Base-by-base conservation (phyloP, 2,888 invertebrate species). In the Dusona sp. region DNA sequence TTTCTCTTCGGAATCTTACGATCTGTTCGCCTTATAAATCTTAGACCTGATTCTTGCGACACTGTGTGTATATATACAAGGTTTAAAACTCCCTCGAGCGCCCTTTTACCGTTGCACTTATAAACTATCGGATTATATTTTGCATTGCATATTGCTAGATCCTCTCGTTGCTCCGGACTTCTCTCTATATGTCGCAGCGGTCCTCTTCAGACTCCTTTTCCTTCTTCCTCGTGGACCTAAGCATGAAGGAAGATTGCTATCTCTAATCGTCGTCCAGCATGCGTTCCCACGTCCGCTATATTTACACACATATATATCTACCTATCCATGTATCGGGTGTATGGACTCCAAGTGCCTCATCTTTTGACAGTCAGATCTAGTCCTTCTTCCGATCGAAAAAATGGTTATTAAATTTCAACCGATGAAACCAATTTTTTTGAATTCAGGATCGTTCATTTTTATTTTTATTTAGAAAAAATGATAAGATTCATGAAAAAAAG, bases 101-200 rank as follows among this genome's bases (percentile, higher is more conserved):
- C 85, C 65, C 68, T 79, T 83, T 86, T 86, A 86, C 80, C 86
- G 84, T 84, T 84, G 83, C 77, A 83, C 83, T 86, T 86, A 79
- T 83, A 86, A 86, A 84, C 83, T 78, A 86, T 61, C 78, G 86
- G 86, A 81, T 84, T 81, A 81, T 84, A 86, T 80, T 84, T 84
- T 73, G 25, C 80, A 74, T 67, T 48, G 48, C 45, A 42, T 19
- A 45, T 36, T 48, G 16, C 33, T 29, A 29, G 38, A 22, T 74
- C 78, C 57, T 82, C 78, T 33, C 70, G 48, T n/a, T 67, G 38
- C 82, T 77, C 67, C n/a, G 25, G 29, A 42, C 45, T 70, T 36
- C 38, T 79, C 78, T 73, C n/a, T 11, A 19, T 11, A 19, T 48
- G 54, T 48, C 51, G n/a, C 48, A 57, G 48, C 36, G 8, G 11